Base-by-base conservation (phyloP, 2,888 invertebrate genomes). In the Dromius quadrimaculatus region DNA sequence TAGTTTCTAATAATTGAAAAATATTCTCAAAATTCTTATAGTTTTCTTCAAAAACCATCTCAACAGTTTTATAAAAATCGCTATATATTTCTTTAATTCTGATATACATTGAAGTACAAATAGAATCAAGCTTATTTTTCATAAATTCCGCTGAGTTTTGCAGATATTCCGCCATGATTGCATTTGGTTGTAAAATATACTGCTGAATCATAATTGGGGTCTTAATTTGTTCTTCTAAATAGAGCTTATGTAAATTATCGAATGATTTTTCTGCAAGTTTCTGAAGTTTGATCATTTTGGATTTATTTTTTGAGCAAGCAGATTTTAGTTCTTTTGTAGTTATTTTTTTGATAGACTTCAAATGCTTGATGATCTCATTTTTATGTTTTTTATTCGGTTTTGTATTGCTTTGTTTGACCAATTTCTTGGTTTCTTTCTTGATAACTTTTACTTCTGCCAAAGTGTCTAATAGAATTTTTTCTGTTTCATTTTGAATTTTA, bases 201-300 rank as follows among this genome's bases (percentile, higher is more conserved):
- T 36, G 36, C 36, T 36, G 15, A 34, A 38, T 38, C 22, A 59
- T 59, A 9, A n/a, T 9, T 36, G 50, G 50, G 4, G 43, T 11
- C 15, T 62, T 62, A 13, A 17, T 22, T 13, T 62, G 23, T 43
- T 38, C 38, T 62, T 62, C 62, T 2, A 54, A 5, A 28, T 54
- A 54, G 6, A 54, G 50, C n/a, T 8, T 5, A 54, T 54, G 28
- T 23, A 62, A 23, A 62, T 23, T 22, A 3, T 62, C 11, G 13
- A 38, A 62, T 5, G 15, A 22, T 28, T 62, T 43, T 6, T 17
- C n/a, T 13, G 13, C 1, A n/a, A 15, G 11, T 62, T 43, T 62
- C 43, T 41, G 20, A 15, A 62, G 22, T 11, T 23, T 41, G 9
- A 6, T 17, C 62, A 38, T 43, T 20, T 36, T 59, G 1, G 1